Conservation (phyloP, 2,888 invertebrate species). For the Mimachlamys varia region DNA sequence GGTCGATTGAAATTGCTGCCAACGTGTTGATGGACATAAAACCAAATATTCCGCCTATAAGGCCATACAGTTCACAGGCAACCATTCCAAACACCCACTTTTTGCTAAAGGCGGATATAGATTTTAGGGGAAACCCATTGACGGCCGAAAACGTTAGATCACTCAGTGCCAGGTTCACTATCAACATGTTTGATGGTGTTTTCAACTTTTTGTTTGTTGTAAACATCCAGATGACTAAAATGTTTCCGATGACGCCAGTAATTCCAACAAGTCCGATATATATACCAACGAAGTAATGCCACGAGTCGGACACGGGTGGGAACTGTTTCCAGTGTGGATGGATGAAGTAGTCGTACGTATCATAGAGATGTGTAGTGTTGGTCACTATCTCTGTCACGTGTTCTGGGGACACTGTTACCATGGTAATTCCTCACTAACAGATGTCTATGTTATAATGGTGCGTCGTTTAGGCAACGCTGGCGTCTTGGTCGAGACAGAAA, state of each 20-base stretch:
- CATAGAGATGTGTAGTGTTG: not conserved
- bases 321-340: conserved; percentile 65
- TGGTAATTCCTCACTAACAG: not conserved
- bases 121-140: conserved; percentile 87
- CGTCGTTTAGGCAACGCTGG: not conserved
- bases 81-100: conserved; percentile 86
- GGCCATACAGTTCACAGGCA: conserved; percentile 92
- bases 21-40: conserved; percentile 96
- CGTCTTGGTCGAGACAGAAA: not conserved
- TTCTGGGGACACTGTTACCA: not conserved
- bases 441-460: not conserved
- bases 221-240: conserved; percentile 76
- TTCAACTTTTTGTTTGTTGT: conserved; percentile 84
- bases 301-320: conserved; percentile 59
- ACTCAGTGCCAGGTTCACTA: conserved; percentile 95
- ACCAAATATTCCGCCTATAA: conserved; percentile 94
- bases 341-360: conserved; percentile 47
- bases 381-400: not conserved
- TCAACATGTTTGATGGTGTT: conserved; percentile 94
- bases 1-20: conserved; percentile 94
- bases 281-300: conserved; percentile 63
- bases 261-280: conserved; percentile 86
- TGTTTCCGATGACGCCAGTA: conserved; percentile 70
- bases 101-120: conserved; percentile 82
- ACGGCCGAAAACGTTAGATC: conserved; percentile 93